Conservation (phyloP, 2,797 vertebrate species). For the Rhincodon typus region DNA sequence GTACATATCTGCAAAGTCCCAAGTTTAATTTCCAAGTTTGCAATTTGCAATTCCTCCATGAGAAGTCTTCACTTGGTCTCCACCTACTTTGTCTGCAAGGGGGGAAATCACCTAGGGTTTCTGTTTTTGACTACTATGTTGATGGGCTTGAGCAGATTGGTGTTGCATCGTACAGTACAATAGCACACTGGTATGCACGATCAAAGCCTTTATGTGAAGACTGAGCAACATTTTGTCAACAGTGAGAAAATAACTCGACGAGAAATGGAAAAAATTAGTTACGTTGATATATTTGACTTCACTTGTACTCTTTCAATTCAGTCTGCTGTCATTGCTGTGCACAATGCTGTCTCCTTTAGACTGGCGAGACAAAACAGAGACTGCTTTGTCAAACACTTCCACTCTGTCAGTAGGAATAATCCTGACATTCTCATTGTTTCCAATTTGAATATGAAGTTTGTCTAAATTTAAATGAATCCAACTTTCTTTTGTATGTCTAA, state of each 20-base stretch:
- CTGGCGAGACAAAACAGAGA: no score
- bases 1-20: background rate
- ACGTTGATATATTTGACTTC: background rate
- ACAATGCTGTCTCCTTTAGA: no score
- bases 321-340: no score
- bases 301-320: no score
- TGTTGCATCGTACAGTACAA: background rate
- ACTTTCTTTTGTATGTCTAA: background rate
- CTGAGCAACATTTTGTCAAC: background rate
- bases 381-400: no score
- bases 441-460: background rate
- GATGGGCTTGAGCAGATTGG: background rate
- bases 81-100: background rate
- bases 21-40: background rate
- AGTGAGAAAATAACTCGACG: background rate
- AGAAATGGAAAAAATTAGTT: background rate
- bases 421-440: background rate
- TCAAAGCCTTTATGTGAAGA: background rate
- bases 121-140: background rate
- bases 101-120: background rate
- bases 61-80: background rate
- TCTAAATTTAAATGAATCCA: background rate
- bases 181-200: background rate
- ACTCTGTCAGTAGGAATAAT: no score
- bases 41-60: background rate